Evolutionary conservation across 2,888 invertebrate genomes (phyloP).

Genomic region (Deilephila elpenor): DNA sequence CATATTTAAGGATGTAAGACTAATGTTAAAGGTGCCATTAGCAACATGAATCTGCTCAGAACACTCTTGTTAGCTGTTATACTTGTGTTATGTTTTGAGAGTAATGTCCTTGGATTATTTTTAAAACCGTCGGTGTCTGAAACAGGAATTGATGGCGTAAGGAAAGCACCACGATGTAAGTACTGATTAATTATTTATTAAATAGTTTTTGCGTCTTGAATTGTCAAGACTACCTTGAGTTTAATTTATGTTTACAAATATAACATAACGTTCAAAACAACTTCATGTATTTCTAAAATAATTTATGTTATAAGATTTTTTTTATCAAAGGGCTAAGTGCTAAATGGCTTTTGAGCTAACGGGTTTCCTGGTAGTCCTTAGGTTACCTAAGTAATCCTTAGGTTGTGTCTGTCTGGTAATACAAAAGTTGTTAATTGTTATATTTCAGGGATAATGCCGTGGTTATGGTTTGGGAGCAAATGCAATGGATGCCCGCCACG

Average conservation of each 20-base stretch:
- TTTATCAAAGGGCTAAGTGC: no score
- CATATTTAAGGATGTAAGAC: slow-evolving; percentile 7
- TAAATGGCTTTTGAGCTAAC: no score
- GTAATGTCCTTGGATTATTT: neutral
- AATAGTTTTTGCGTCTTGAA: no score
- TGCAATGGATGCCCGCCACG: slow-evolving; percentile 85
- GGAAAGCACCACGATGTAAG: slow-evolving; percentile 76
- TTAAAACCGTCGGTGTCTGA: slow-evolving; percentile 39
- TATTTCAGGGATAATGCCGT: slow-evolving; percentile 78
- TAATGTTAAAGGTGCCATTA: slow-evolving; percentile 29
- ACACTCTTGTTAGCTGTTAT: slow-evolving; percentile 1
- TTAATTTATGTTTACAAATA: no score
- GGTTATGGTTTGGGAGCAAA: slow-evolving; percentile 79
- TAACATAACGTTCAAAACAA: no score
- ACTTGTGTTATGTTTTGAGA: neutral
- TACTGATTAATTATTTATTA: slow-evolving; percentile 36
- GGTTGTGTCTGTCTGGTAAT: no score
- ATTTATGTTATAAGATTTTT: no score
- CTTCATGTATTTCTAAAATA: no score
- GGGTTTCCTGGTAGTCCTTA: no score
- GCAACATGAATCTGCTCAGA: slow-evolving; percentile 53
- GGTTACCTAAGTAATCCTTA: no score
- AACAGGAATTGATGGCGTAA: slow-evolving; percentile 63
- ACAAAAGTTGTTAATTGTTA: no score
- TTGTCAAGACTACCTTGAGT: no score